Evolutionary conservation across 2,888 invertebrate species (phyloP).

Genomic region (Mylabris sibirica): DNA sequence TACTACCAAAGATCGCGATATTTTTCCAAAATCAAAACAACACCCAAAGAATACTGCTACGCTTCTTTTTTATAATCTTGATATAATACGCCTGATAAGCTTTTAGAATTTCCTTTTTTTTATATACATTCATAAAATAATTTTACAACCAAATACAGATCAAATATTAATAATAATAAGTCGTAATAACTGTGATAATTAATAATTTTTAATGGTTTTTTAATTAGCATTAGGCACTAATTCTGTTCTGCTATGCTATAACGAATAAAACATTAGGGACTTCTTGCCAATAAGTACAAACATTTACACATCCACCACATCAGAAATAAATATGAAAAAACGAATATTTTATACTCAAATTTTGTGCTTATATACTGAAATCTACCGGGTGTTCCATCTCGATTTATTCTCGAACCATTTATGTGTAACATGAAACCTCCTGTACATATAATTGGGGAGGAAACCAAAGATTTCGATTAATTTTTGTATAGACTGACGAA

Average conservation of each 20-base stretch:
- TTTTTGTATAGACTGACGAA: not conserved
- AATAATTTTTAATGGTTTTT: slow-evolving; percentile 28
- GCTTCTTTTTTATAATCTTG: not conserved
- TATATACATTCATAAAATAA: not conserved
- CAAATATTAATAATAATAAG: not conserved
- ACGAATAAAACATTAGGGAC: slow-evolving; percentile 29
- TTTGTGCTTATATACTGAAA: too few species aligned
- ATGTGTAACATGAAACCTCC: too few species aligned
- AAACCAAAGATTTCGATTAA: not conserved
- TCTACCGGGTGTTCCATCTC: too few species aligned
- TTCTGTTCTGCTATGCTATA: slow-evolving; percentile 9
- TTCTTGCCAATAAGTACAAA: slow-evolving; percentile 35
- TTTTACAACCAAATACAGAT: slow-evolving; percentile 9
- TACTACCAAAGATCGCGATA: slow-evolving; percentile 12
- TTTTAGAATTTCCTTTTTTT: not conserved
- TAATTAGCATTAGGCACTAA: slow-evolving; percentile 29
- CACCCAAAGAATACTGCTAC: slow-evolving; percentile 8
- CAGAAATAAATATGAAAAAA: too few species aligned
- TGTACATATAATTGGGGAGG: not conserved
- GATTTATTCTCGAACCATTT: too few species aligned
- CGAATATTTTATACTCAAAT: slow-evolving; percentile 30
- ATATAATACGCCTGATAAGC: slow-evolving; percentile 7
- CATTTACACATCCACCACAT: slow-evolving; percentile 12
- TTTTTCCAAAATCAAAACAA: not conserved
- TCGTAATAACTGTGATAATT: slow-evolving; percentile 32